A percentile compares a stretch with the other conserved stretches of the same genome.
These are phyloP conservation scores for Strigops habroptila DNA, from an alignment of 2,113 vertebrate species.

Conservation along the genomic window DNA sequence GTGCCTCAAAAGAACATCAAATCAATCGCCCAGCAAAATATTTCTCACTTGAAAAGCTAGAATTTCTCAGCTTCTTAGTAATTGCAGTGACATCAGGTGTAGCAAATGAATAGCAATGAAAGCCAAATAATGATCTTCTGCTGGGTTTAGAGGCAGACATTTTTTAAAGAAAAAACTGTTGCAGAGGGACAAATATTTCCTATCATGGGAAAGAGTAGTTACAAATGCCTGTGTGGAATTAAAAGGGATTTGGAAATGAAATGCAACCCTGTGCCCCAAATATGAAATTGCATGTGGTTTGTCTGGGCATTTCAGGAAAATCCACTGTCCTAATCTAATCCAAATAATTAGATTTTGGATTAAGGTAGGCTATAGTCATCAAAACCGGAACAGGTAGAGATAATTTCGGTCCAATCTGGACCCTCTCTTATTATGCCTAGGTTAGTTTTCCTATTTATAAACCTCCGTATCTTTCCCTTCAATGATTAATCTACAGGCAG, in stretches of 20 bases:
- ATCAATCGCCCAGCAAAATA: neutral
- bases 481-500: constrained; percentile 13
- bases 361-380: constrained; percentile 12
- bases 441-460: neutral
- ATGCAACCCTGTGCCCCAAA: neutral
- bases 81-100: neutral
- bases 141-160: neutral
- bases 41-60: neutral
- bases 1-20: neutral
- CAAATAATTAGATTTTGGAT: constrained; percentile 60
- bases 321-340: constrained; percentile 34
- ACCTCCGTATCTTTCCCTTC: neutral
- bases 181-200: neutral
- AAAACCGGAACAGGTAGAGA: constrained; percentile 39
- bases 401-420: neutral
- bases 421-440: neutral
- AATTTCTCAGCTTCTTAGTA: neutral
- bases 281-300: constrained; percentile 19
- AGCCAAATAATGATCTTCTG: neutral
- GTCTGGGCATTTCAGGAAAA: constrained; percentile 33
- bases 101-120: neutral
- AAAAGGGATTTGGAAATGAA: constrained; percentile 35
- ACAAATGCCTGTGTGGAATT: constrained; percentile 1
- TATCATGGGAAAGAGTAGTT: neutral
- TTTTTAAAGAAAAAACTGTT: neutral